Evolutionary conservation across 2,113 vertebrate genomes (phyloP), one percentile per base, ranked within the genome.

Genomic region (Mellivora capensis): DNA sequence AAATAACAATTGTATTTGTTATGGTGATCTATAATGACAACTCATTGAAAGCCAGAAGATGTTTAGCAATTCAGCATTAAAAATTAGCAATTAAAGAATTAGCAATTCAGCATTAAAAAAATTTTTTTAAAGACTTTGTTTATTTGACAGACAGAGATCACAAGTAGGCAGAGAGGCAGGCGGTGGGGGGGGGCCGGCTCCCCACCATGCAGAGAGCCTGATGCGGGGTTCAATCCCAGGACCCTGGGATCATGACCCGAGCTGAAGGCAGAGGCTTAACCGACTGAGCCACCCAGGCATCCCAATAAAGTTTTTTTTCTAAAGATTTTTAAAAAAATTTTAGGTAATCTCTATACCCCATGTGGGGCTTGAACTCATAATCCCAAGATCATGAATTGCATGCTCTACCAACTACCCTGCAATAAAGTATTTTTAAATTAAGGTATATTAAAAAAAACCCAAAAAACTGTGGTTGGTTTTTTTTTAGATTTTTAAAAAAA

Each of bases 151-250:
- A n/a, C n/a, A n/a, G n/a, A n/a, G n/a, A n/a, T n/a, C n/a, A n/a
- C n/a, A n/a, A n/a, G n/a, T n/a, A n/a, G n/a, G n/a, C n/a, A n/a
- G n/a, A n/a, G n/a, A n/a, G n/a, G n/a, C n/a, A n/a, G n/a, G n/a
- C n/a, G n/a, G n/a, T n/a, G n/a, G n/a, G n/a, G n/a, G n/a, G n/a
- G n/a, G n/a, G n/a, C n/a, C n/a, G n/a, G 31, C 29, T 67, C 14
- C 62, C 62, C 4, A 2, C 4, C 7, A 13, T 1, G 12, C 12
- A 31, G 61, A 6, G 27, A 31, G 29, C 61, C 11, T 6, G 6
- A 64, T 14, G 2, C 3, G 13, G 29, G 62, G 29, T 13, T 64
- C 2, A 2, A 64, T 31, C 31, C 31, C 31, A 67, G 31, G 62
- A 67, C 6, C 31, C 62, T 67, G 62, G 14, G 62, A 34, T 64